Conservation (phyloP, 2,113 vertebrate genomes). For the Campylorhamphus procurvoides region DNA sequence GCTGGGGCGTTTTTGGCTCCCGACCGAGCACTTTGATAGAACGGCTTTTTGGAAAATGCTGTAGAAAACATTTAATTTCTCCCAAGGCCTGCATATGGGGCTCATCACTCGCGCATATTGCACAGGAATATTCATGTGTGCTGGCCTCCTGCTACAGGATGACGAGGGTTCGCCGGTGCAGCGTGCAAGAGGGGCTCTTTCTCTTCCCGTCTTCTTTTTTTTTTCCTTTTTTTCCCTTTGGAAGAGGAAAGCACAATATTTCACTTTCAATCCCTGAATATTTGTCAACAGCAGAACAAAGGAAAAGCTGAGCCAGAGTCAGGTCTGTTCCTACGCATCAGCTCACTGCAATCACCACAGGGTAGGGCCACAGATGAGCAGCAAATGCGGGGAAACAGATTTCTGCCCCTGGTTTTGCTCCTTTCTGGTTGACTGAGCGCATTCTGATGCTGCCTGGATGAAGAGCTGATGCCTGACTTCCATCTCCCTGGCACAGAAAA, state of each 20-base stretch:
- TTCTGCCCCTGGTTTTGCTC: neutral
- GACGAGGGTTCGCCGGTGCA: neutral
- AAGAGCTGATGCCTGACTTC: fast-evolving
- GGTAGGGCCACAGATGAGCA: neutral
- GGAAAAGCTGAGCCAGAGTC: neutral
- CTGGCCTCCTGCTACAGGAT: constrained; percentile 63
- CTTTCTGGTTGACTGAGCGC: neutral
- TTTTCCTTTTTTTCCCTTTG: neutral
- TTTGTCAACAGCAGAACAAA: constrained; percentile 32
- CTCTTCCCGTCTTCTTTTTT: neutral
- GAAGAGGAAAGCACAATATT: neutral
- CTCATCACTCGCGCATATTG: constrained; percentile 57
- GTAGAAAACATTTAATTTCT: constrained; percentile 64
- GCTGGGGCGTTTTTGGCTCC: constrained; percentile 57
- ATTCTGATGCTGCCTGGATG: neutral
- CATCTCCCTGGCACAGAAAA: neutral
- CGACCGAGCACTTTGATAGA: constrained; percentile 54
- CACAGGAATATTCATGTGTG: constrained; percentile 59
- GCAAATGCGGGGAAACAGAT: neutral
- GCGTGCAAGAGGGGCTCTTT: neutral
- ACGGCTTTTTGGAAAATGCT: constrained; percentile 52
- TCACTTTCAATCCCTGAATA: neutral
- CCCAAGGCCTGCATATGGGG: constrained; percentile 67
- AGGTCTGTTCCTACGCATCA: neutral
- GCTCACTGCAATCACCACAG: neutral